Evolutionary conservation across 2,797 vertebrate genomes (phyloP).

Genomic region (Poecile montanus): DNA sequence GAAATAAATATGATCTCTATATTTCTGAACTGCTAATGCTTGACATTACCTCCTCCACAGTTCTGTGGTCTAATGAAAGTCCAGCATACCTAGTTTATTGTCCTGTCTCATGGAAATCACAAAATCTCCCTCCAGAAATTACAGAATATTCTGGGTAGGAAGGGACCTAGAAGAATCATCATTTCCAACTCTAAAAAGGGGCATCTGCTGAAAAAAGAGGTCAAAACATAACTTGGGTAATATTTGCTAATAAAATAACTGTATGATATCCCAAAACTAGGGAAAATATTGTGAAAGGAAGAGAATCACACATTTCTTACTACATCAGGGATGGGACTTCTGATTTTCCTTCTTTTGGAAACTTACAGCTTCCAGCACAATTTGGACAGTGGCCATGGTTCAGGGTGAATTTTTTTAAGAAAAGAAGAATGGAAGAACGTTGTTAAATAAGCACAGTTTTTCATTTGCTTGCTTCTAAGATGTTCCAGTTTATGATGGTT

Average conservation of each 20-base stretch:
- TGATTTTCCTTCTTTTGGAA: not conserved
- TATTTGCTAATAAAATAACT: not conserved
- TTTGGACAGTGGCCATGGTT: not conserved
- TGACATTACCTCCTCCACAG: not conserved
- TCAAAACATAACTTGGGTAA: not conserved
- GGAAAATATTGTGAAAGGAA: not conserved
- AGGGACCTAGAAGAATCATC: not conserved
- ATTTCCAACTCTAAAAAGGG: not conserved
- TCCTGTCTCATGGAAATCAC: not conserved
- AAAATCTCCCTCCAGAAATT: not conserved
- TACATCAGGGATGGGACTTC: not conserved
- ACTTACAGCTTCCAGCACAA: not conserved
- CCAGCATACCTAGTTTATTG: not conserved
- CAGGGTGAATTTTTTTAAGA: not conserved
- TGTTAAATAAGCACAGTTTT: not conserved
- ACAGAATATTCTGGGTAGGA: not conserved
- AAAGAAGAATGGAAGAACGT: not conserved
- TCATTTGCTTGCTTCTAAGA: not conserved
- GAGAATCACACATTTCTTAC: not conserved
- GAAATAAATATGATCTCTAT: not conserved
- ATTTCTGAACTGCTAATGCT: not conserved
- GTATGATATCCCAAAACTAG: not conserved
- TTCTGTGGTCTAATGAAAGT: not conserved
- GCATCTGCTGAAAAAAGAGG: not conserved
- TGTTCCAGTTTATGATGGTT: not conserved